Conservation (phyloP, 2,888 invertebrate species). For the Platynereis dumerilii region DNA sequence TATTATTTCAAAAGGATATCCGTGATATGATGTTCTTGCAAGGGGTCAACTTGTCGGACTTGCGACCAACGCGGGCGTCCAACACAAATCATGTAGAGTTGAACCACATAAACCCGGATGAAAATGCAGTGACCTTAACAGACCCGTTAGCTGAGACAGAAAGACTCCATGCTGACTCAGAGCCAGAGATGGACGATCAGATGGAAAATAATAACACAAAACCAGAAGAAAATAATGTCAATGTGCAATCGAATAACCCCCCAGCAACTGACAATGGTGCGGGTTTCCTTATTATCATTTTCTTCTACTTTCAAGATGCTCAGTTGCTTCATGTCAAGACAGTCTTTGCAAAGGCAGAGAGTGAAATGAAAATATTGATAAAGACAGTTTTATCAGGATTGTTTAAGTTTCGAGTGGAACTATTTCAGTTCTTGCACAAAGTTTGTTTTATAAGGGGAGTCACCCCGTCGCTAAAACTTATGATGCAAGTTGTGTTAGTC, state of each 20-base stretch:
- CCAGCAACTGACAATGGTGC: slow-evolving; percentile 18
- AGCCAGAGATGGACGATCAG: slow-evolving; percentile 10
- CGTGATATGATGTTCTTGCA: slow-evolving; percentile 6
- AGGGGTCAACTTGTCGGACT: neutral
- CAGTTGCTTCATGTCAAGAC: slow-evolving; percentile 38
- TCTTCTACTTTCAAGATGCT: slow-evolving; percentile 42
- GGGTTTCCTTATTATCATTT: slow-evolving; percentile 37
- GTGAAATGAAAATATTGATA: slow-evolving; percentile 21
- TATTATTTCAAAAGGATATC: slow-evolving; percentile 34
- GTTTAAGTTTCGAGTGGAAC: slow-evolving; percentile 36
- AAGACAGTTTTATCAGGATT: slow-evolving; percentile 33
- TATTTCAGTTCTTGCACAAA: slow-evolving; percentile 35
- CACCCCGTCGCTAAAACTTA: slow-evolving; percentile 30
- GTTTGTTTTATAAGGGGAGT: slow-evolving; percentile 31
- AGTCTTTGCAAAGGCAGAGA: slow-evolving; percentile 25
- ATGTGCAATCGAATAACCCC: neutral
- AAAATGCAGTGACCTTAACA: neutral
- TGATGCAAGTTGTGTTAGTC: slow-evolving; percentile 33
- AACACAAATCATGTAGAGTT: neutral
- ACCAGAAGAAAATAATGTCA: neutral
- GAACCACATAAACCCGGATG: slow-evolving; percentile 10
- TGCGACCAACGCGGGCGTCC: neutral
- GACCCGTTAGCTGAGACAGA: neutral
- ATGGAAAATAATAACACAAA: neutral
- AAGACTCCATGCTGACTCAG: slow-evolving; percentile 1